Conservation (phyloP, 2,888 invertebrate species). For the Chrysolina haemoptera region DNA sequence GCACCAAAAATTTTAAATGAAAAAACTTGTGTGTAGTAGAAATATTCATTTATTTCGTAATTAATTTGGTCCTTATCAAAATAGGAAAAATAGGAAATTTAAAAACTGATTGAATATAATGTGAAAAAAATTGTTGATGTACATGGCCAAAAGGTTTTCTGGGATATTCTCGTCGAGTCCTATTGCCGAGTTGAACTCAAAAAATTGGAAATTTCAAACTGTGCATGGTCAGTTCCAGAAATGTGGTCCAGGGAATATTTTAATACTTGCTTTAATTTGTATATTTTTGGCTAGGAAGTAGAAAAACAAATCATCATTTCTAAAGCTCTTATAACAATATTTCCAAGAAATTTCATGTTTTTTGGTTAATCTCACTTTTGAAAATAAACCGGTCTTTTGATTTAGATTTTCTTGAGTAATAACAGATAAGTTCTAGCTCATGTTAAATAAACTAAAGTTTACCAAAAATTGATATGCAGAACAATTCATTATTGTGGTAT, state of each 20-base stretch:
- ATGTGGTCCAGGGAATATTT: neutral
- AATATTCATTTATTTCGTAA: neutral
- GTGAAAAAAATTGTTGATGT: neutral
- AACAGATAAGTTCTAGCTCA: no score
- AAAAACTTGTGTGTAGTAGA: neutral
- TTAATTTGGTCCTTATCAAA: neutral
- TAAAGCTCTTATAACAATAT: neutral
- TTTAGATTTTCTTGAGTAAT: neutral
- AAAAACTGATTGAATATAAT: neutral
- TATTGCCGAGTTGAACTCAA: neutral
- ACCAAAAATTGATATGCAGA: no score
- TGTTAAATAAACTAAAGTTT: no score
- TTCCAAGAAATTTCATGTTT: neutral
- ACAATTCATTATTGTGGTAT: no score
- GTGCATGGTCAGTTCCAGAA: neutral
- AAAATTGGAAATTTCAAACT: neutral
- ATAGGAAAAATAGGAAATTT: neutral
- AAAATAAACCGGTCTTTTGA: neutral
- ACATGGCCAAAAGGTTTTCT: neutral
- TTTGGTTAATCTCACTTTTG: neutral
- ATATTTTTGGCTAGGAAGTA: neutral
- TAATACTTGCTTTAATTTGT: neutral
- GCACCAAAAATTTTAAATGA: neutral
- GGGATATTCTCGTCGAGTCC: neutral
- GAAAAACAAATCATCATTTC: neutral